Percentiles rank a stretch among this genome's conserved stretches.
phyloP scores from a whole-genome alignment of 2,888 invertebrate genomes.

The Trachelus tabidus region DNA sequence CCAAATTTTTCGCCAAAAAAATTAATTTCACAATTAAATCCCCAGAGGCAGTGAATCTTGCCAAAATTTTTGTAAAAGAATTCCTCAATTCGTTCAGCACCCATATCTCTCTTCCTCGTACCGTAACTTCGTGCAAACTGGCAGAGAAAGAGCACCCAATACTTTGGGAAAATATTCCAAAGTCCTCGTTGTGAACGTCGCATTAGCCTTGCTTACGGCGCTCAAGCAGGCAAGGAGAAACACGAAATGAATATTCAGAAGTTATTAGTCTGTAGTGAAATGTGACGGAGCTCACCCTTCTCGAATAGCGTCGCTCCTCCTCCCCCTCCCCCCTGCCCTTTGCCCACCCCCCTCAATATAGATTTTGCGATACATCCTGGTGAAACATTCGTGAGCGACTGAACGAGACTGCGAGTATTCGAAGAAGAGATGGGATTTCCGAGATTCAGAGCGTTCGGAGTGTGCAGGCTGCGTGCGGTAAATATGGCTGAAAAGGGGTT shows the following conservation, averaged over 20 bases:
- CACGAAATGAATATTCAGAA: conserved; percentile 67
- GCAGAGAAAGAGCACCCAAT: neutral
- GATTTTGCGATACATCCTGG: conserved; percentile 64
- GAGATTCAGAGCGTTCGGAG: conserved; percentile 33
- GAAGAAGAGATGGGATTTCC: conserved; percentile 33
- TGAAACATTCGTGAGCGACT: conserved; percentile 43
- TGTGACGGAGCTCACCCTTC: conserved; percentile 65
- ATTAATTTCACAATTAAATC: neutral
- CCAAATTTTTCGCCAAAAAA: neutral
- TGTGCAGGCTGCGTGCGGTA: conserved; percentile 25
- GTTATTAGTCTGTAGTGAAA: conserved; percentile 67
- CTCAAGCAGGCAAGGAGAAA: conserved; percentile 63
- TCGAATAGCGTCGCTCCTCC: conserved; percentile 42
- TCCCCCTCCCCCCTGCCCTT: conserved; percentile 31
- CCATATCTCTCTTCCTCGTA: neutral
- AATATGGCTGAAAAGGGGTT: conserved; percentile 28
- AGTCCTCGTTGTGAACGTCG: conserved; percentile 53
- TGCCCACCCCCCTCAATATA: conserved; percentile 51
- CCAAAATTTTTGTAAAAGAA: neutral
- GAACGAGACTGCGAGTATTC: conserved; percentile 30
- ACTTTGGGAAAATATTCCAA: neutral
- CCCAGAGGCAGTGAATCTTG: too few species aligned
- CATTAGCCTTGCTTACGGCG: conserved; percentile 58
- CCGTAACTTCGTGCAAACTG: neutral
- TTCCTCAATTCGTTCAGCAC: neutral